Conservation (phyloP, 1,140 invertebrate genomes). For the Spodoptera frugiperda region DNA sequence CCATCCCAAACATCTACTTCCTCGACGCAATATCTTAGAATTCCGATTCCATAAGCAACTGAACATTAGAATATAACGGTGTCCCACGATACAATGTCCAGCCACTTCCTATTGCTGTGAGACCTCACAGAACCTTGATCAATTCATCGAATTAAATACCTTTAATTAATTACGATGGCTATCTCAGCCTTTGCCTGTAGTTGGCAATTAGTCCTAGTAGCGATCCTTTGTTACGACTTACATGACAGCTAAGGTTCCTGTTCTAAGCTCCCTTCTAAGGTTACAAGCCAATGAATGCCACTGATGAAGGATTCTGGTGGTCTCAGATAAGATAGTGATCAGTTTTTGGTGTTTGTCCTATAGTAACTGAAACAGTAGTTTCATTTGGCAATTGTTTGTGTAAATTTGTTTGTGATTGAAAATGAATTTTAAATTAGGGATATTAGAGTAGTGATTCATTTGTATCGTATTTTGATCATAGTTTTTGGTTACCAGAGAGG, state of each 20-base stretch:
- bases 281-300: constrained; percentile 41
- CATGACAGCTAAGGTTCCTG: constrained; percentile 52
- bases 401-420: no score
- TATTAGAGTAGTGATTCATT: no score
- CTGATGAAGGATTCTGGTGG: constrained; percentile 23
- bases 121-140: constrained; percentile 71
- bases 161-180: constrained; percentile 77
- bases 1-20: constrained; percentile 9
- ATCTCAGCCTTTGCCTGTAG: constrained; percentile 60
- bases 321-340: constrained; percentile 1
- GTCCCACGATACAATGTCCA: constrained; percentile 45
- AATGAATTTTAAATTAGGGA: no score
- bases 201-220: constrained; percentile 62
- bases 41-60: constrained; percentile 42
- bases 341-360: constrained; percentile 12
- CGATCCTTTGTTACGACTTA: constrained; percentile 52
- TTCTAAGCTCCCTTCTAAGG: constrained; percentile 30
- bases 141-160: constrained; percentile 71
- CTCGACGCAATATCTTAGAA: constrained; percentile 27
- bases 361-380: background rate
- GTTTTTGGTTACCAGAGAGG: no score
- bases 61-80: constrained; percentile 35
- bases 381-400: no score
- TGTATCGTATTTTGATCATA: no score
- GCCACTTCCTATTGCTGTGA: constrained; percentile 34